A percentile compares a stretch with the other conserved stretches of the same genome.
Conservation (phyloP, 2,797 vertebrate species). For the Prionace glauca region DNA sequence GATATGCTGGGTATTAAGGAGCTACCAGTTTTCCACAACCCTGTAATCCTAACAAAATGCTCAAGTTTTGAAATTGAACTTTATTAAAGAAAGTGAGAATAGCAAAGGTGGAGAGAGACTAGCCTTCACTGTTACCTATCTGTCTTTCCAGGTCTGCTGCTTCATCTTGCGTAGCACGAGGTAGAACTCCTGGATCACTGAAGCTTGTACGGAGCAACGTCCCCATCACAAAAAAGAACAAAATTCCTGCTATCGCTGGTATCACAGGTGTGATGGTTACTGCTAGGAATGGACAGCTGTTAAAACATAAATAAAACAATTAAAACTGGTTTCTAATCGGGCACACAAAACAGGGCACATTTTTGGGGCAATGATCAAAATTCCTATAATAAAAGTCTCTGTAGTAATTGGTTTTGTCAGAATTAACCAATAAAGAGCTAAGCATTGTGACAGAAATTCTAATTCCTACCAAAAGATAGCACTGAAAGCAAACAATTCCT, state of each 20-base stretch:
- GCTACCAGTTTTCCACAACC: not conserved
- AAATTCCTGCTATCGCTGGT: constrained; percentile 79
- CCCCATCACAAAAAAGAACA: constrained; percentile 92
- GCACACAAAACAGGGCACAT: constrained; percentile 18
- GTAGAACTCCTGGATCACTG: constrained; percentile 93
- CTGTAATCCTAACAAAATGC: not conserved
- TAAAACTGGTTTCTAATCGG: constrained; percentile 7
- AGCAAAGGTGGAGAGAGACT: constrained; percentile 39
- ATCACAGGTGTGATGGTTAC: constrained; percentile 77
- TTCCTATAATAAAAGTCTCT: not conserved
- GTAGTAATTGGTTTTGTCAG: not conserved
- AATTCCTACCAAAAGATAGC: not conserved
- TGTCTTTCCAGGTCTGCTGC: constrained; percentile 93
- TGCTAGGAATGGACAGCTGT: constrained; percentile 83
- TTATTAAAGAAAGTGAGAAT: not conserved
- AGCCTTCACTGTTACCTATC: constrained; percentile 75
- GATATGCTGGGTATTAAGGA: not conserved
- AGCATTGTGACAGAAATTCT: not conserved
- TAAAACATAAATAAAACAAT: constrained; percentile 42
- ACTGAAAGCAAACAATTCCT: not conserved
- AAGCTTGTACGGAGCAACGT: constrained; percentile 93
- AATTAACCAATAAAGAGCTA: not conserved
- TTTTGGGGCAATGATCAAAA: not conserved
- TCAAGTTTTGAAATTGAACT: not conserved
- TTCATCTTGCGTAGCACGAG: constrained; percentile 85